Evolutionary conservation across 2,888 invertebrate genomes (phyloP), one percentile per base, ranked within the genome.

Genomic region (Schizotus pectinicornis): DNA sequence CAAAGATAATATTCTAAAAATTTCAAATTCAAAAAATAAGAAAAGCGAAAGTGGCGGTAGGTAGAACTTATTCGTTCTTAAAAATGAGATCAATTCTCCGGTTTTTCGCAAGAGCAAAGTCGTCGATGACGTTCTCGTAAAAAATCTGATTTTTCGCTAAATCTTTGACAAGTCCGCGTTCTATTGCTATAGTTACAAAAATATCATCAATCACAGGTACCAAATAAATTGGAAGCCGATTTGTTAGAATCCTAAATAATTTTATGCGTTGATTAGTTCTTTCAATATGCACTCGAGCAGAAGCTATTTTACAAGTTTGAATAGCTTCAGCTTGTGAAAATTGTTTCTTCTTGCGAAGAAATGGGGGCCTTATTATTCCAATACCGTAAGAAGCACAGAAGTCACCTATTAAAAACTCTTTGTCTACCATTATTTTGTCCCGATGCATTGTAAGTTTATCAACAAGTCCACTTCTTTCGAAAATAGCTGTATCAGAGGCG

Each of bases 401-500:
- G 22, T 58, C 37, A 12, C 63, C 57, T 7, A 63, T 63, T 37
- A 61, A 32, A 36, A 63, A 57, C 0, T 63, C 63, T 53, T 65
- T 61, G 43, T 65, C 61, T 8, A 63, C 65, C 63, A 65, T 63
- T 13, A 62, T 45, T 7, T 13, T 41, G 41, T 58, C 61, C 13
- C 14, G 36, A 30, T 41, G 51, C 32, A 62, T 33, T 14, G n/a
- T n/a, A n/a, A n/a, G 56, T 6, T 31, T 61, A 36, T 30, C 59
- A n/a, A 43, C n/a, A n/a, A 64, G 30, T 1, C 35, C 38, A 13
- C 56, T 58, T 14, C 63, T 49, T 32, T 59, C 46, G 41, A 67
- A 63, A 38, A 69, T 70, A 38, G 34, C 33, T 59, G 67, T 67
- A 42, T 68, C 69, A 35, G 67, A 64, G 22, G 64, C 58, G 59